Evolutionary conservation across 2,113 vertebrate species (phyloP), one percentile per base, ranked within the genome.

Genomic region (Phalacrocorax brasilianus): DNA sequence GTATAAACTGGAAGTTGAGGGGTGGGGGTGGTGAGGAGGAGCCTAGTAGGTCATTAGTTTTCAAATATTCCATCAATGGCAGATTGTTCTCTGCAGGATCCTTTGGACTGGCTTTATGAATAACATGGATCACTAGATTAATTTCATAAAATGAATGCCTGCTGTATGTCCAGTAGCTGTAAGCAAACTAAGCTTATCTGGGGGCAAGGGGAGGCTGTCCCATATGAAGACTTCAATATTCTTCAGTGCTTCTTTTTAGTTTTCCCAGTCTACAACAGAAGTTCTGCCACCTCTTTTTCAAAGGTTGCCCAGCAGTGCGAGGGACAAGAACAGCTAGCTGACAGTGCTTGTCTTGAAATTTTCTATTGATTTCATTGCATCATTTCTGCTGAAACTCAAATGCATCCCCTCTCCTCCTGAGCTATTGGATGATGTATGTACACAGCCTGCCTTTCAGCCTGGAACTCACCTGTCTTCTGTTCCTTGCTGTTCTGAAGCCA

Each of bases 1-100:
- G 21, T 19, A 40, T 40, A 82, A 91, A 56, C 33, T 84, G 53
- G 35, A 78, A 72, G 8, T 3, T 0, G 9, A 19, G 9, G 9
- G 23, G 14, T 19, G 22, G 16, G 4, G n/a, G 12, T 77, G 77
- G 40, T 33, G 47, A 91, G n/a, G 47, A 75, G 38, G 30, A 84
- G 28, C 30, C 53, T 77, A 45, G 26, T 30, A 62, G 49, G 52
- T 45, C 61, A 45, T 81, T 82, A 72, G 38, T 63, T 92, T 85
- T 80, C 61, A 74, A 67, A 73, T 91, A 42, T 35, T 80, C 35
- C 23, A 0, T 96, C 85, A 93, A 71, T 91, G 63, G 76, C 44
- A 91, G 66, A 86, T 92, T 96, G 91, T 96, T 95, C 56, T 92
- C 55, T 59, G 44, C 32, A 84, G 93, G 49, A 28, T 95, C 38